Evolutionary conservation across 2,888 invertebrate genomes (phyloP).

Genomic region (Hydroisotoma schaefferi): DNA sequence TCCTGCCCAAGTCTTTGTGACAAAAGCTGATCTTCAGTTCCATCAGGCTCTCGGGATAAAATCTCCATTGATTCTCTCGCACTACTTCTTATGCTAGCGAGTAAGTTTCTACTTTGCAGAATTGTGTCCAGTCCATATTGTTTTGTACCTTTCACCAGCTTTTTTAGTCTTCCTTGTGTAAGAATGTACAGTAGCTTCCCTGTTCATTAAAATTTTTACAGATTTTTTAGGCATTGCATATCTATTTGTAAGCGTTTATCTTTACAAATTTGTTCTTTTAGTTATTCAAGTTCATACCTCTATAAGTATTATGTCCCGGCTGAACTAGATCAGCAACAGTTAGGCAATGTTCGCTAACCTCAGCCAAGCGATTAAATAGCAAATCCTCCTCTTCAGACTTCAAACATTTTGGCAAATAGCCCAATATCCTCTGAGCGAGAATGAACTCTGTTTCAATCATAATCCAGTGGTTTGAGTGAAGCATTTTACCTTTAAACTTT

Average conservation of each 20-base stretch:
- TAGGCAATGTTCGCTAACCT: conserved; percentile 40
- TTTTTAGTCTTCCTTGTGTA: conserved; percentile 38
- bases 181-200: conserved; percentile 43
- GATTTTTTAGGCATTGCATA: background rate
- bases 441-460: conserved; percentile 42
- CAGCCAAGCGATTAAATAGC: conserved; percentile 32
- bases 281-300: conserved; percentile 27
- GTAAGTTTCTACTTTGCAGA: conserved; percentile 17
- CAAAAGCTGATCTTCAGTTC: conserved; percentile 25
- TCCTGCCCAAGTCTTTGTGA: conserved; percentile 18
- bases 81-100: conserved; percentile 15
- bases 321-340: conserved; percentile 37
- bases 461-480: conserved; percentile 44
- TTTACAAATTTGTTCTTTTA: background rate
- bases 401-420: conserved; percentile 29
- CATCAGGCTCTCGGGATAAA: conserved; percentile 20
- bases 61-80: conserved; percentile 29
- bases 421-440: conserved; percentile 35
- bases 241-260: too few species aligned
- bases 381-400: conserved; percentile 23
- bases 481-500: conserved; percentile 27
- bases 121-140: conserved; percentile 16
- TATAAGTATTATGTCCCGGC: conserved; percentile 41
- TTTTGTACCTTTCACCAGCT: conserved; percentile 22
- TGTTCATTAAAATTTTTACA: conserved; percentile 7